Conservation (phyloP, 2,113 vertebrate genomes). For the Bostrychus sinensis region DNA sequence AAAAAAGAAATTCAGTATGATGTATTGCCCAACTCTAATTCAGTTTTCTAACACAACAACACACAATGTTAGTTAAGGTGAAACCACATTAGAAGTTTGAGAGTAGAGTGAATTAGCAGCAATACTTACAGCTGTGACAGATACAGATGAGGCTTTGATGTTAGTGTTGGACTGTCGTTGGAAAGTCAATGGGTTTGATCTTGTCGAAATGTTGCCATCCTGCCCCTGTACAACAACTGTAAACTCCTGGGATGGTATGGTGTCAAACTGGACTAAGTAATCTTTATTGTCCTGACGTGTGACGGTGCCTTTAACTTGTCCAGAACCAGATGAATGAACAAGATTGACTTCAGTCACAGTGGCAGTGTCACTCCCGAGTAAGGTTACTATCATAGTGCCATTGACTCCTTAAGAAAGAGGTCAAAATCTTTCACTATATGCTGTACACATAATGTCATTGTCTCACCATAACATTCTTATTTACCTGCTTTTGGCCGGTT, state of each 20-base stretch:
- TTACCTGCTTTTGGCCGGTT: slow-evolving; percentile 49
- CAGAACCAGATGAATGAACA: slow-evolving; percentile 30
- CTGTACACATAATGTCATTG: no score
- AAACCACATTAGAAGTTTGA: no score
- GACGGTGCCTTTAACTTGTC: slow-evolving; percentile 27
- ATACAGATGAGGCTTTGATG: slow-evolving; percentile 25
- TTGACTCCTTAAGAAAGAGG: no score
- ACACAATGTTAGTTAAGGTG: no score
- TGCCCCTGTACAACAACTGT: slow-evolving; percentile 45
- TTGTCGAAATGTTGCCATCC: not conserved
- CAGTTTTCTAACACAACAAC: no score
- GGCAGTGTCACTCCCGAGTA: slow-evolving; percentile 34
- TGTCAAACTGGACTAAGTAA: slow-evolving; percentile 35
- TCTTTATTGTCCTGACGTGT: slow-evolving; percentile 9
- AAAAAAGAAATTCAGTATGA: no score
- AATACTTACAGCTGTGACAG: slow-evolving; percentile 35
- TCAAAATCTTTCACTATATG: no score
- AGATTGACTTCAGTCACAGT: slow-evolving; percentile 46
- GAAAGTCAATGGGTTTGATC: not conserved
- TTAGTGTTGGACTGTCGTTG: slow-evolving; percentile 53
- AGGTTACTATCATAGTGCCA: slow-evolving; percentile 37
- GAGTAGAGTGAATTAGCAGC: not conserved
- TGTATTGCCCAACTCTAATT: no score
- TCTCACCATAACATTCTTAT: not conserved
- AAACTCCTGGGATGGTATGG: slow-evolving; percentile 41